Percentiles rank a stretch among this genome's conserved stretches.
These are phyloP conservation scores for Semicossyphus pulcher DNA, from an alignment of 2,113 vertebrate genomes.

Conservation along the genomic window DNA sequence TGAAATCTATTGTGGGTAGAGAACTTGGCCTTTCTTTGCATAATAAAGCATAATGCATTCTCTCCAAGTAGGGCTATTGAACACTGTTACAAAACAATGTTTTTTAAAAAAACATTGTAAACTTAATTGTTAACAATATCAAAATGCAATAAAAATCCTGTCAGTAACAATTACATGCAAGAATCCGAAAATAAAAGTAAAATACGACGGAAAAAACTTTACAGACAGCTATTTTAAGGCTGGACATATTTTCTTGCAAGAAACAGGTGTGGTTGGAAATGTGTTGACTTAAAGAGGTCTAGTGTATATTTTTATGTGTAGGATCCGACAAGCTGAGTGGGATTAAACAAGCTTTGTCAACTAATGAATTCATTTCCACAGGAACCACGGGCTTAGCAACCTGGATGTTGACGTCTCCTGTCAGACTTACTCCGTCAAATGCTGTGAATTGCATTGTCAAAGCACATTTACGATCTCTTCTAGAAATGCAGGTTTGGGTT, in stretches of 20 bases:
- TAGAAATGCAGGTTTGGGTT: too few species aligned
- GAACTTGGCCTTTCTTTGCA: neutral
- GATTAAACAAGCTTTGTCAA: constrained; percentile 26
- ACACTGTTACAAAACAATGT: neutral
- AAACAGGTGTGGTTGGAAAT: neutral
- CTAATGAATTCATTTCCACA: constrained; percentile 28
- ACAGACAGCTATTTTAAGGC: too few species aligned
- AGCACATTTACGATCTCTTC: constrained; percentile 15
- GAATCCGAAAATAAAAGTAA: too few species aligned
- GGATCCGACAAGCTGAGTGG: constrained; percentile 12
- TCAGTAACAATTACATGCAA: too few species aligned
- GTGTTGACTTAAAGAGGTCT: neutral
- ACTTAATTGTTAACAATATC: too few species aligned
- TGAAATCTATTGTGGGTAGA: neutral
- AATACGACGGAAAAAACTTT: too few species aligned
- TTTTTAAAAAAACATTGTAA: too few species aligned
- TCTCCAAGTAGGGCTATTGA: neutral
- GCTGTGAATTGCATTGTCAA: constrained; percentile 21
- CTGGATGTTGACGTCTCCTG: constrained; percentile 24
- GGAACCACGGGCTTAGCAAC: constrained; percentile 37
- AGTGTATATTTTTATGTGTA: neutral
- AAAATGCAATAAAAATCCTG: too few species aligned
- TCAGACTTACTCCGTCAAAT: constrained; percentile 22
- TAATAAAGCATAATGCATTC: neutral
- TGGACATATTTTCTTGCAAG: neutral